Evolutionary conservation across 2,113 vertebrate genomes (phyloP), one percentile per base, ranked within the genome.

Genomic region (Burhinus oedicnemus): DNA sequence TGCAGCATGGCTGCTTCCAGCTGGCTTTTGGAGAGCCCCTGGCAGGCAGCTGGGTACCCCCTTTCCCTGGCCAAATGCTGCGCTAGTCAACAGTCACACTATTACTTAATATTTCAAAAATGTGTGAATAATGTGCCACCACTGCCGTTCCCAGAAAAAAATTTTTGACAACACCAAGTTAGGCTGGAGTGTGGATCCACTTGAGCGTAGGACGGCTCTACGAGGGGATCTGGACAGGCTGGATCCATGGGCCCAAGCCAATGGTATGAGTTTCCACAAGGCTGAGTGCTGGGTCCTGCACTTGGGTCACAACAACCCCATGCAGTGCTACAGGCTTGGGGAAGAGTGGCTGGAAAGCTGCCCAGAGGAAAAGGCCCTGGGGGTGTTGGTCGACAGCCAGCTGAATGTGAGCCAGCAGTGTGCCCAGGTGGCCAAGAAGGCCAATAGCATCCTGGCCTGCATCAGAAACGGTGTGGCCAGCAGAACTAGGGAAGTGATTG

Each of bases 21-120:
- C 9, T 49, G 86, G 38, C 57, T 79, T 78, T 38, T 54, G 36
- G 27, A 57, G 21, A 76, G 20, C 2, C 45, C 15, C 42, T 45
- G 40, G 27, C 29, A 84, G 65, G 51, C 69, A 82, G 62, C 29
- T n/a, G 30, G 26, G 15, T 82, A 36, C 15, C 49, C 58, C 27
- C 10, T 79, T 71, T 12, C 23, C 26, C 52, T 79, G 65, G 61
- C 36, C 49, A 75, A 68, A 32, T 0, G 2, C 20, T 75, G 12
- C 5, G 4, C 38, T 55, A 76, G 52, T 30, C 70, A 85, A 13
- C 62, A 87, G 44, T 38, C 27, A 25, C 30, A 14, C n/a, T 49
- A 22, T 27, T 78, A 47, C 47, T 91, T 82, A 69, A 23, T 85
- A 65, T 87, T 90, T 80, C 38, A 94, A 80, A 57, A 72, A 77